Conservation (phyloP, 2,888 invertebrate genomes). For the Lasioglossum zephyrum region DNA sequence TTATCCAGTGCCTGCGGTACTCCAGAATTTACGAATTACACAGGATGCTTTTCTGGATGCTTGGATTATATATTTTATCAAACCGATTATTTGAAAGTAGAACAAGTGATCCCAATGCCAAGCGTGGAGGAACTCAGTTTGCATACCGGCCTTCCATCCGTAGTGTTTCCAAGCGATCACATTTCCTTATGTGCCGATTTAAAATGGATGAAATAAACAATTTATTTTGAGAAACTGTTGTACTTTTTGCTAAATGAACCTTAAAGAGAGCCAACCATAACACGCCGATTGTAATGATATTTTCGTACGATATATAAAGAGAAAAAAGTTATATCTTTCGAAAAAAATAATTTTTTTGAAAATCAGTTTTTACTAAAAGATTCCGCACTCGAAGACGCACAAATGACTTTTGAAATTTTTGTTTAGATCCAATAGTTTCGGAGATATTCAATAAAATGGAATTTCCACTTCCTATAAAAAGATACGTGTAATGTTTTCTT, state of each 20-base stretch:
- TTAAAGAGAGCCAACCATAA: not conserved
- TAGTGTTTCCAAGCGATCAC: slow-evolving; percentile 97
- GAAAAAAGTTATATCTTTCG: too few species aligned
- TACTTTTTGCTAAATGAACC: not conserved
- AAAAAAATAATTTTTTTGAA: too few species aligned
- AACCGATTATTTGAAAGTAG: slow-evolving; percentile 87
- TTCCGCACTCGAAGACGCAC: too few species aligned
- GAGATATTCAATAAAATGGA: too few species aligned
- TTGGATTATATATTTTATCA: slow-evolving; percentile 97
- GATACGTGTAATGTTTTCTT: too few species aligned
- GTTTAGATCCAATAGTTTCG: too few species aligned
- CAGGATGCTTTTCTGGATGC: slow-evolving; percentile 92
- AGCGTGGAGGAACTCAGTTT: slow-evolving; percentile 90
- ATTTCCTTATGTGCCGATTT: slow-evolving; percentile 94
- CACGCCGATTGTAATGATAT: too few species aligned
- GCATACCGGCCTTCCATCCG: slow-evolving; percentile 93
- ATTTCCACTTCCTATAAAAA: too few species aligned
- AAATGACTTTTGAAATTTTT: too few species aligned
- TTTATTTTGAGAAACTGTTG: not conserved
- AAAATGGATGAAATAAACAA: slow-evolving; percentile 83
- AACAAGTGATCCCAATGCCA: slow-evolving; percentile 92
- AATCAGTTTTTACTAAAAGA: too few species aligned
- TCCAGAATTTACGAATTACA: slow-evolving; percentile 94
- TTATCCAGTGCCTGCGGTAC: slow-evolving; percentile 93
- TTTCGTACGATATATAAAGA: too few species aligned